Evolutionary conservation across 2,113 vertebrate species (phyloP).

Genomic region (Thinocorus orbignyianus): DNA sequence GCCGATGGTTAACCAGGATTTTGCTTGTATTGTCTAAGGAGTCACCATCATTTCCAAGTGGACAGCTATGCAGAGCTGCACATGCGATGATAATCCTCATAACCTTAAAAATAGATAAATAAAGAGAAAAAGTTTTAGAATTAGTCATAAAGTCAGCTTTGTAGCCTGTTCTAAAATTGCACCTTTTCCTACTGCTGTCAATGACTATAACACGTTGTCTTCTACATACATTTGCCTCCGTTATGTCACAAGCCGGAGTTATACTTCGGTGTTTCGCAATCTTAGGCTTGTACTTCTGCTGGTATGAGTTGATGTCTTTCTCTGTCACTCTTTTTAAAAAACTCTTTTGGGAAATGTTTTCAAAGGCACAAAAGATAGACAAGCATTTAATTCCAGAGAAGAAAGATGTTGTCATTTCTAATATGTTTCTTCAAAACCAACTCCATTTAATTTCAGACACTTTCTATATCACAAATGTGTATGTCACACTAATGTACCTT

Average conservation of each 20-base stretch:
- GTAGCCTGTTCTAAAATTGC: not conserved
- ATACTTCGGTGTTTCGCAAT: not conserved
- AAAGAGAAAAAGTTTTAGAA: not conserved
- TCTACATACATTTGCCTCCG: not conserved
- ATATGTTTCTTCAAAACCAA: fast-evolving
- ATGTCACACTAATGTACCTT: not conserved
- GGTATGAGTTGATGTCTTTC: not conserved
- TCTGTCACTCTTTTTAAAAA: not conserved
- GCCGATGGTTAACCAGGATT: slow-evolving; percentile 26
- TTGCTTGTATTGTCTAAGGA: slow-evolving; percentile 51
- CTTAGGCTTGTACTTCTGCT: not conserved
- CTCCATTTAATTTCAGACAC: not conserved
- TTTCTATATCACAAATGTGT: not conserved
- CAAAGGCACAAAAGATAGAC: not conserved
- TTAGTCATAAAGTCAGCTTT: not conserved
- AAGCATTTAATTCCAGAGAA: not conserved
- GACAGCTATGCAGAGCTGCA: slow-evolving; percentile 38
- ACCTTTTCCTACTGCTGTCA: not conserved
- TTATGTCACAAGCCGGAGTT: not conserved
- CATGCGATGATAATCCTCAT: slow-evolving; percentile 64
- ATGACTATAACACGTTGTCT: not conserved
- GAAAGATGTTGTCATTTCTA: not conserved
- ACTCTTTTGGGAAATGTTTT: not conserved
- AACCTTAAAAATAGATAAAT: slow-evolving; percentile 70
- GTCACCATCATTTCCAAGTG: slow-evolving; percentile 26